These are phyloP conservation scores for Eupithecia dodoneata DNA, from an alignment of 2,888 invertebrate genomes.

Conservation along the genomic window DNA sequence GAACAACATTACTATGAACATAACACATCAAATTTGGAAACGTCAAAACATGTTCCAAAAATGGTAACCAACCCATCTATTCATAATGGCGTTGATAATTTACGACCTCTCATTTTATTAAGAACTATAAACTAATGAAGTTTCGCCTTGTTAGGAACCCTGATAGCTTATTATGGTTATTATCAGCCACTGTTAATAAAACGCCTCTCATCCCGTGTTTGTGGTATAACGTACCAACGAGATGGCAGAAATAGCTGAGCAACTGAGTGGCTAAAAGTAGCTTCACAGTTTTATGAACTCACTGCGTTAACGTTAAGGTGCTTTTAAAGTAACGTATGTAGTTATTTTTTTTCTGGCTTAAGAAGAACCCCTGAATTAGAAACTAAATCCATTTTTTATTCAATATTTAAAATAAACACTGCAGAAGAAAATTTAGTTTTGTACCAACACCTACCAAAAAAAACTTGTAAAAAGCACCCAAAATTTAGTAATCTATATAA, in stretches of 20 bases:
- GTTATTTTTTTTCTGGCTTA: background rate
- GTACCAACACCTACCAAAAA: no score
- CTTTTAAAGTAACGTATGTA: background rate
- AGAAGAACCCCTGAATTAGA: no score
- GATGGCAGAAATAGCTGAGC: slow-evolving; percentile 15
- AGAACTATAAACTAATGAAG: slow-evolving; percentile 34
- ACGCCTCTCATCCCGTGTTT: slow-evolving; percentile 38
- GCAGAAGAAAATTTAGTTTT: no score
- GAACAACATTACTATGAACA: background rate
- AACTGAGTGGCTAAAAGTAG: slow-evolving; percentile 5
- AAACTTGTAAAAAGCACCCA: no score
- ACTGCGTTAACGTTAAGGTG: background rate
- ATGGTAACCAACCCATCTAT: slow-evolving; percentile 8
- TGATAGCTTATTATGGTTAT: slow-evolving; percentile 12
- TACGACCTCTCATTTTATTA: slow-evolving; percentile 22
- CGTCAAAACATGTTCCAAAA: slow-evolving; percentile 2
- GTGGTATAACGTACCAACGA: slow-evolving; percentile 34
- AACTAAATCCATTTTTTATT: no score
- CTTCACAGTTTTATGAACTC: background rate
- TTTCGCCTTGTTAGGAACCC: slow-evolving; percentile 33
- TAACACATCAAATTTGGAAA: background rate
- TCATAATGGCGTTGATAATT: slow-evolving; percentile 25
- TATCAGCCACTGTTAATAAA: slow-evolving; percentile 39
- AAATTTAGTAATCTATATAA: no score
- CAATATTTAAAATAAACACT: no score